Conservation (phyloP, 2,888 invertebrate species). For the Brachypalpus laphriformis region DNA sequence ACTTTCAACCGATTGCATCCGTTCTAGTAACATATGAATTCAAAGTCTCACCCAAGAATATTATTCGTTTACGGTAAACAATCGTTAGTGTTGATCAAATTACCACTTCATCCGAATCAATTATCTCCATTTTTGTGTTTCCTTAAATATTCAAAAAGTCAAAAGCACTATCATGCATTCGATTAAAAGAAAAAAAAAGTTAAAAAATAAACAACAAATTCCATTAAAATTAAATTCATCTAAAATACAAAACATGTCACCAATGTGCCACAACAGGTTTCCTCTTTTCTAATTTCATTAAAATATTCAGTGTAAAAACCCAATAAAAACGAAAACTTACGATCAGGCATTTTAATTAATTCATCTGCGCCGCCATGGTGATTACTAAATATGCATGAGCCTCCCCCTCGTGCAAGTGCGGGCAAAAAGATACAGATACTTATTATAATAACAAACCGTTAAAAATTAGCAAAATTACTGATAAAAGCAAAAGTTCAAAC, state of each 20-base stretch:
- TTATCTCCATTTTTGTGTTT: neutral
- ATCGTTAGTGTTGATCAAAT: constrained; percentile 41
- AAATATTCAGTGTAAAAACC: constrained; percentile 67
- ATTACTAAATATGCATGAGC: constrained; percentile 36
- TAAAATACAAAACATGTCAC: constrained; percentile 28
- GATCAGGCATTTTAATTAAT: constrained; percentile 63
- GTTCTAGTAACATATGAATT: neutral
- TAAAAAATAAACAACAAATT: neutral
- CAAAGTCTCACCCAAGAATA: neutral
- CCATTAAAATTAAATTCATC: constrained; percentile 47
- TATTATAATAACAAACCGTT: constrained; percentile 66
- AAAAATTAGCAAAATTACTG: constrained; percentile 60
- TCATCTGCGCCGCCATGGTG: constrained; percentile 34
- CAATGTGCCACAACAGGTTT: constrained; percentile 39
- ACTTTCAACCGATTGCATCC: constrained; percentile 6
- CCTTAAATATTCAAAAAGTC: constrained; percentile 10
- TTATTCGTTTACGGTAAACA: constrained; percentile 23
- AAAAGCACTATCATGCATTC: constrained; percentile 6
- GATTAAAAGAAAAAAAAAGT: neutral
- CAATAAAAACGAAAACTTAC: constrained; percentile 67
- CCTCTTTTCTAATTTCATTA: constrained; percentile 49
- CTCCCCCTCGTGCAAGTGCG: neutral
- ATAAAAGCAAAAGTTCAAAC: constrained; percentile 54
- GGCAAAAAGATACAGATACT: constrained; percentile 32
- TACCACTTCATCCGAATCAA: constrained; percentile 15